Base-by-base conservation (phyloP, 2,113 vertebrate genomes). In the Columba livia region DNA sequence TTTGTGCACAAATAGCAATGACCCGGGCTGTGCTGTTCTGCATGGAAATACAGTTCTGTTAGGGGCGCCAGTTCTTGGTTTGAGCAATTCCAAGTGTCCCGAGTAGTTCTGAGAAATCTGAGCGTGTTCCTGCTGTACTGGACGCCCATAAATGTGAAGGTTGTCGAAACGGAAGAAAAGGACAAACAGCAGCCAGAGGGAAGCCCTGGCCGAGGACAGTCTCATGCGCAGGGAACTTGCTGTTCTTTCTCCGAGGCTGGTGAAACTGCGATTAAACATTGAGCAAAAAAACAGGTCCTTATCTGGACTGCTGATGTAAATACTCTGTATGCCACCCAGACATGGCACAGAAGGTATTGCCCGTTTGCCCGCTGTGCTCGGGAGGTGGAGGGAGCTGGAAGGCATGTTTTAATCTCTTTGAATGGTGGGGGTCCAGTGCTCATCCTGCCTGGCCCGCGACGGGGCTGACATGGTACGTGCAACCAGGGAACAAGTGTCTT, bases 291-390 rank as follows among this genome's bases (percentile, higher is more conserved):
- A 0, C 71, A 44, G 25, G 40, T 88, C 50, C 48, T 83, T 89
- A 77, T 73, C 84, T 93, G 60, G 69, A 79, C 9, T 67, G 14
- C 11, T 65, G 57, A 36, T 62, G 73, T 62, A 71, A 95, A 58
- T 69, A 26, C 31, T 79, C 57, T 0, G 0, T 75, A 10, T 75
- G 48, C 54, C 42, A 10, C 54, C 16, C 40, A 78, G 28, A 56
- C 3, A 0, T 10, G 65, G 42, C 44, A 29, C 47, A n/a, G 69
- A 44, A 70, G 34, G 62, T 48, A 15, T 12, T 89, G 57, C 36
- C 58, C 0, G 0, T 73, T 74, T 81, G 15, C 15, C 28, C 48
- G 34, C 26, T 3, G 0, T 56, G n/a, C 67, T 26, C 36, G 26
- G 64, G 23, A 62, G 10, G 2, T 62, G 19, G 15, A 25, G 57